These are phyloP conservation scores for Melinaea menophilus DNA, from an alignment of 2,888 invertebrate species.

Conservation along the genomic window DNA sequence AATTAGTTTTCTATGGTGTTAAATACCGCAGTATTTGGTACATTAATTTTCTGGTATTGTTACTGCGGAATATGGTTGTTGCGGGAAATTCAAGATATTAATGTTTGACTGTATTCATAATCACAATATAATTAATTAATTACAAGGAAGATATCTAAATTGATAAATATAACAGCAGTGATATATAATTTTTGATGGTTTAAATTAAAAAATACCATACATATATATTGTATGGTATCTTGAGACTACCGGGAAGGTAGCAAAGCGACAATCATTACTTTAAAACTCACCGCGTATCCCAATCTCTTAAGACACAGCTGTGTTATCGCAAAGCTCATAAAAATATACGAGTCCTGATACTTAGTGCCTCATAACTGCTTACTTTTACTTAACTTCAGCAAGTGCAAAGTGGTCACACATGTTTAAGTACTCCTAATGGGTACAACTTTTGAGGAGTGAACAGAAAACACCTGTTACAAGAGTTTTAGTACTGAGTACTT, in stretches of 20 bases:
- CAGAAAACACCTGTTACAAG: conserved; percentile 59
- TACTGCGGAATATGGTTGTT: conserved; percentile 17
- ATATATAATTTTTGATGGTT: too few relatives aligned
- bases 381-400: conserved; percentile 61
- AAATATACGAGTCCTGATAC: conserved; percentile 56
- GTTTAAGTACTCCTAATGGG: conserved; percentile 55
- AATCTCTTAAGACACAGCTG: conserved; percentile 57
- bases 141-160: not conserved
- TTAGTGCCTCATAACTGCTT: conserved; percentile 56
- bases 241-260: conserved; percentile 7
- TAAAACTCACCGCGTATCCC: conserved; percentile 34
- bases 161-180: not conserved
- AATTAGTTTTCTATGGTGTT: conserved; percentile 59
- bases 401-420: conserved; percentile 69
- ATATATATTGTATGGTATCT: too few relatives aligned
- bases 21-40: conserved; percentile 27
- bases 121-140: not conserved
- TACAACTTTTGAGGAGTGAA: conserved; percentile 55
- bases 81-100: conserved; percentile 15
- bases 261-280: conserved; percentile 17
- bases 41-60: conserved; percentile 27
- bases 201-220: too few relatives aligned
- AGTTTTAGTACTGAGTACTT: conserved; percentile 43
- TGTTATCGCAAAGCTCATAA: conserved; percentile 47
- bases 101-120: not conserved